A percentile compares a stretch with the other conserved stretches of the same genome.
These are phyloP conservation scores for Macrobrachium nipponense DNA, from an alignment of 1,140 invertebrate genomes.

Conservation along the genomic window DNA sequence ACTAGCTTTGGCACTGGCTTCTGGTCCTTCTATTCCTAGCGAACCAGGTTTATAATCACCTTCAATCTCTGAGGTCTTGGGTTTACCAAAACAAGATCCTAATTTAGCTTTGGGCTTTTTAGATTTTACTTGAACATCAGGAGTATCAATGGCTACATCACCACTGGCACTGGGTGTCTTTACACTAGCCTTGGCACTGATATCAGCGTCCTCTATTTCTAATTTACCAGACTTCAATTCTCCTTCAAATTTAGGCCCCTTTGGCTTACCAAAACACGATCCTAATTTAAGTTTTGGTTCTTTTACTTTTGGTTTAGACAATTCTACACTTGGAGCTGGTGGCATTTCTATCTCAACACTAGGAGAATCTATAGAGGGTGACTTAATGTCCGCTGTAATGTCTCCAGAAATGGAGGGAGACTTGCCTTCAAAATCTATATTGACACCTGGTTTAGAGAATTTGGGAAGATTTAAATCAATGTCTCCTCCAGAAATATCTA, in stretches of 20 bases:
- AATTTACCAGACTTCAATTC: slow-evolving; percentile 15
- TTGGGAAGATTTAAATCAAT: slow-evolving; percentile 25
- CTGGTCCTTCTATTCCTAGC: neutral
- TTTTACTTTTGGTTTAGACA: neutral
- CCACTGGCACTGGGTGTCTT: slow-evolving; percentile 6
- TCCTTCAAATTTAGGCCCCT: slow-evolving; percentile 21
- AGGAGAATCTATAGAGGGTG: neutral
- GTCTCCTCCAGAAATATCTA: neutral
- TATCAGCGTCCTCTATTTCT: slow-evolving; percentile 28
- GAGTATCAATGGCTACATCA: neutral
- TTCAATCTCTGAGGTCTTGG: neutral
- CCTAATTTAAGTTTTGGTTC: slow-evolving; percentile 13
- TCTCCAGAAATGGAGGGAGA: slow-evolving; percentile 17
- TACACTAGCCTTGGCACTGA: neutral
- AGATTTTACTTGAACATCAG: slow-evolving; percentile 20
- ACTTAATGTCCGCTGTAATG: neutral
- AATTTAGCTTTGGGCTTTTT: slow-evolving; percentile 33
- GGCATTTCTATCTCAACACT: slow-evolving; percentile 32
- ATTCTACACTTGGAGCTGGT: neutral
- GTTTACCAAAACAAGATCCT: slow-evolving; percentile 39
- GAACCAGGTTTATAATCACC: neutral
- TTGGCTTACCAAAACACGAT: slow-evolving; percentile 50
- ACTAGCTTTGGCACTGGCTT: neutral
- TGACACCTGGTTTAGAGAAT: slow-evolving; percentile 8
- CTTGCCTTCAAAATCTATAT: slow-evolving; percentile 5